These are phyloP conservation scores for Macrochelys suwanniensis DNA, from an alignment of 2,797 vertebrate species.

Conservation along the genomic window DNA sequence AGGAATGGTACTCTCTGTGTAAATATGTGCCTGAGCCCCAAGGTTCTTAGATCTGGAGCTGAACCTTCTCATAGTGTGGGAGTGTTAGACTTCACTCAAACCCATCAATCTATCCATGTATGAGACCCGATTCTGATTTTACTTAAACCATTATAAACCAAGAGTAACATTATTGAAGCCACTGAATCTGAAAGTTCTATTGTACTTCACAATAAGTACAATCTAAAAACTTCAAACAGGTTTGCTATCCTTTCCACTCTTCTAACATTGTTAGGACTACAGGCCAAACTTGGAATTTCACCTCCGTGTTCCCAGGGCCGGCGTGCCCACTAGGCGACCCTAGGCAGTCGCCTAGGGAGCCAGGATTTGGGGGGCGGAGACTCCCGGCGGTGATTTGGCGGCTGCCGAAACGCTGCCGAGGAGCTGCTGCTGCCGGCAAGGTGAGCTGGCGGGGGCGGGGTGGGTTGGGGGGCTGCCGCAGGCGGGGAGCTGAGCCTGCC, in stretches of 20 bases:
- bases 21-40: no score
- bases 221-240: neutral
- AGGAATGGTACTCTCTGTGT: neutral
- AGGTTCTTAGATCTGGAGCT: neutral
- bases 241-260: neutral
- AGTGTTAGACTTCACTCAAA: neutral
- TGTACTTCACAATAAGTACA: neutral
- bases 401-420: no score
- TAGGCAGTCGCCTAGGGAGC: no score
- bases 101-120: neutral
- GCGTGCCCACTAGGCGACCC: no score
- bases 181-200: neutral
- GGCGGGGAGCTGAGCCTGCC: no score
- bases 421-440: no score
- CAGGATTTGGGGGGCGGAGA: no score
- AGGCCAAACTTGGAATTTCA: neutral
- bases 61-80: neutral
- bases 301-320: neutral
- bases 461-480: no score
- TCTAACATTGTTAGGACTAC: neutral
- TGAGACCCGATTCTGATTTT: neutral
- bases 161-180: neutral
- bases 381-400: no score
- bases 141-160: neutral
- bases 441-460: no score